A percentile compares a stretch with the other conserved stretches of the same genome.
Evolutionary conservation across 2,888 invertebrate genomes (phyloP).

Genomic region (Platycheirus rosarum): DNA sequence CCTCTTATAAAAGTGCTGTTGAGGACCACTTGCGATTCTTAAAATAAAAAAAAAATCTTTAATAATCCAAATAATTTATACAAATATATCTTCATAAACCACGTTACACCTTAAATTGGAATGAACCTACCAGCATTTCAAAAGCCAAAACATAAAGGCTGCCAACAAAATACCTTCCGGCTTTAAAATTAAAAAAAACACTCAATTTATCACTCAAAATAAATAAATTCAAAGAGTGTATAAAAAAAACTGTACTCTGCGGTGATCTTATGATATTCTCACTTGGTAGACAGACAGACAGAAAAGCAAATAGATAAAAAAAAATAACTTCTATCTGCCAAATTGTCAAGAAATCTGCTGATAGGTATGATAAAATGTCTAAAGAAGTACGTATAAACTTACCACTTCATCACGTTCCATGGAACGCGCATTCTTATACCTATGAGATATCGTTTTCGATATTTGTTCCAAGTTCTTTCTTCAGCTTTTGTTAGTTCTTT

Average conservation of each 20-base stretch:
- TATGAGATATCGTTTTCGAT: neutral
- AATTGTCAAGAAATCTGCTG: conserved; percentile 9
- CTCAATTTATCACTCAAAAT: neutral
- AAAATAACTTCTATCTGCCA: neutral
- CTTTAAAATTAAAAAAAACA: neutral
- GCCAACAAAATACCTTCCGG: conserved; percentile 7
- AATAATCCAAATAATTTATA: neutral
- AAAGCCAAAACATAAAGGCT: neutral
- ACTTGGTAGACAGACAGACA: neutral
- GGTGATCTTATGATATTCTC: neutral
- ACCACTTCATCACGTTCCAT: conserved; percentile 11
- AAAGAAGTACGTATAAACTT: neutral
- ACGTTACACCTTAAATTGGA: neutral
- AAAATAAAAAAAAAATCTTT: neutral
- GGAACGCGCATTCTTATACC: neutral
- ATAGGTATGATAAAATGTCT: conserved; percentile 7
- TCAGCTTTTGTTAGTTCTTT: neutral
- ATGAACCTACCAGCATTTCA: neutral
- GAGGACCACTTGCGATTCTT: neutral
- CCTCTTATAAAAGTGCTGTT: neutral
- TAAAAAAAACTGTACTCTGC: neutral
- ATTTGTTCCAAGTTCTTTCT: neutral
- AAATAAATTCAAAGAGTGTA: conserved; percentile 3
- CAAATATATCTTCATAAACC: neutral
- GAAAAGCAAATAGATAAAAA: conserved; percentile 7